Evolutionary conservation across 2,113 vertebrate genomes (phyloP).

Genomic region (Sitta europaea): DNA sequence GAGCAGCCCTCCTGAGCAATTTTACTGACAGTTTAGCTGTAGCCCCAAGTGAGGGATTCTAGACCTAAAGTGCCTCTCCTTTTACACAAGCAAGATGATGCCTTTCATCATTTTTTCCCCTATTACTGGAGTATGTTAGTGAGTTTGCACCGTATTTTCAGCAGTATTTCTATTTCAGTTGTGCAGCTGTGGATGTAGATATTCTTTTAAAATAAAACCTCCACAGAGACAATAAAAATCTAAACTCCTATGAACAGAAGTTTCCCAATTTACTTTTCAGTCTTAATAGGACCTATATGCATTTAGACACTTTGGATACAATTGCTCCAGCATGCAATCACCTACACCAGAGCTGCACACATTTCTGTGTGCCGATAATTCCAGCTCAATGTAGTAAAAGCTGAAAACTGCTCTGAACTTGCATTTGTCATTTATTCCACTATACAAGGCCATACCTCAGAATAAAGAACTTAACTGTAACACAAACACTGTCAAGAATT

Average conservation of each 20-base stretch:
- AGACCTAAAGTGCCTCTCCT: not conserved
- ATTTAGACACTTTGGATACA: not conserved
- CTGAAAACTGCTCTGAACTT: not conserved
- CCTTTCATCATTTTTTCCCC: not conserved
- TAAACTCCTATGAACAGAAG: not conserved
- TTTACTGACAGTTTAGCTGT: not conserved
- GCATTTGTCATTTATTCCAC: not conserved
- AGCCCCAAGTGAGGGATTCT: not conserved
- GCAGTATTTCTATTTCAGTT: not conserved
- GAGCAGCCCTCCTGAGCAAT: not conserved
- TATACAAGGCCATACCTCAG: not conserved
- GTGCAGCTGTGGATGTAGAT: not conserved
- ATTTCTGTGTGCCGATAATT: not conserved
- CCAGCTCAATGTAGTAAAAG: not conserved
- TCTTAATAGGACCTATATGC: not conserved
- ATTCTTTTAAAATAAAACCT: not conserved
- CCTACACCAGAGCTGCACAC: not conserved
- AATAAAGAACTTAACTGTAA: not conserved
- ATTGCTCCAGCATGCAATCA: not conserved
- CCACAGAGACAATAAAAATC: not conserved
- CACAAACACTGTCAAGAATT: not conserved
- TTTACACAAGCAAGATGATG: not conserved
- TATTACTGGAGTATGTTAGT: not conserved
- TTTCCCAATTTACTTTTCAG: not conserved
- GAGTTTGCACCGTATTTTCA: not conserved